A percentile compares a stretch with the other conserved stretches of the same genome.
Conservation (phyloP, 2,113 vertebrate genomes). For the Pterocles gutturalis region DNA sequence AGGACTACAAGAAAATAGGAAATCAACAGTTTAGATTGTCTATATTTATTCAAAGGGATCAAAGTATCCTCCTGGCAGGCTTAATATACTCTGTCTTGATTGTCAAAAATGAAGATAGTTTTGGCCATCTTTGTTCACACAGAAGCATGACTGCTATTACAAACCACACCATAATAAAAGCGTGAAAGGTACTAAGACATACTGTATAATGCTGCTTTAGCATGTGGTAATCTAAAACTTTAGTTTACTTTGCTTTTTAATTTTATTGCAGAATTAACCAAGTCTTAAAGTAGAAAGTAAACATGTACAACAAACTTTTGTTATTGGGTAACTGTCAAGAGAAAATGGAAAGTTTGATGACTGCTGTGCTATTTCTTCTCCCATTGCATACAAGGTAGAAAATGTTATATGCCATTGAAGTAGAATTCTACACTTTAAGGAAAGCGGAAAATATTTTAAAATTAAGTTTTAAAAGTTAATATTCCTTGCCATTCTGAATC, state of each 20-base stretch:
- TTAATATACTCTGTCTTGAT: neutral
- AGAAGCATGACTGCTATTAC: neutral
- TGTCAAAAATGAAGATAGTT: neutral
- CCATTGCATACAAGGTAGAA: neutral
- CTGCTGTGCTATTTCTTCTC: neutral
- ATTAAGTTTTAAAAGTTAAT: neutral
- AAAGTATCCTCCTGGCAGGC: neutral
- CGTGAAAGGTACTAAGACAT: neutral
- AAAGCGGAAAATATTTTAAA: neutral
- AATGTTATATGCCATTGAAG: neutral
- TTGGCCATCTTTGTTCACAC: neutral
- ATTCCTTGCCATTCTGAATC: neutral
- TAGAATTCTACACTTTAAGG: neutral
- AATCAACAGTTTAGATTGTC: neutral
- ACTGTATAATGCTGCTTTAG: neutral
- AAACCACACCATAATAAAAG: neutral
- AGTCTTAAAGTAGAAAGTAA: neutral
- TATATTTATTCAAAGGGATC: neutral
- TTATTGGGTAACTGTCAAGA: neutral
- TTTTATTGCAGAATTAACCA: neutral
- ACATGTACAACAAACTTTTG: neutral
- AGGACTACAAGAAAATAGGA: neutral
- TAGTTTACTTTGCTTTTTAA: neutral
- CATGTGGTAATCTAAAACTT: neutral
- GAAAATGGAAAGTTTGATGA: neutral